These are phyloP conservation scores for Tinamus major DNA, from an alignment of 2,797 vertebrate species.

Conservation along the genomic window DNA sequence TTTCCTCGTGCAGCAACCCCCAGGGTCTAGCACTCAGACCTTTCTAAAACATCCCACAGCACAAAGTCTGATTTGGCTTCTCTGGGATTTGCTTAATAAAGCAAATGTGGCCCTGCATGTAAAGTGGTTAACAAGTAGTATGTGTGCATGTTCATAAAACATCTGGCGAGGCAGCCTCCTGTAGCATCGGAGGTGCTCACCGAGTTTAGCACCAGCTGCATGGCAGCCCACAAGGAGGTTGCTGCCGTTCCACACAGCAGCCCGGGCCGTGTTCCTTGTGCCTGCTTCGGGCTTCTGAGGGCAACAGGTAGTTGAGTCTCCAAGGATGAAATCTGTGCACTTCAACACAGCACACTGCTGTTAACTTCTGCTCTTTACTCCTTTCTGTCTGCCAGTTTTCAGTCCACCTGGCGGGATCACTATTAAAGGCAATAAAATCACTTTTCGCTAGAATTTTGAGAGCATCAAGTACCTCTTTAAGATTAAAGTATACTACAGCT, in stretches of 20 bases:
- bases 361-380: not conserved
- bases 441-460: not conserved
- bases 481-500: not conserved
- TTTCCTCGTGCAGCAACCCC: not conserved
- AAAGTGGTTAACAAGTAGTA: accelerated
- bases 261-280: not conserved
- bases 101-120: not conserved
- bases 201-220: not conserved
- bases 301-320: not conserved
- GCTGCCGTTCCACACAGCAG: not conserved
- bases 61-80: not conserved
- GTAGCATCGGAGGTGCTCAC: not conserved
- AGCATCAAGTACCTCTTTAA: not conserved
- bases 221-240: not conserved
- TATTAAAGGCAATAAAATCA: constrained; percentile 9
- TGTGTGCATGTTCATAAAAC: not conserved
- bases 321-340: not conserved
- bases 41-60: not conserved
- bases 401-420: not conserved
- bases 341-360: not conserved
- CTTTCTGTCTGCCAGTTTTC: not conserved
- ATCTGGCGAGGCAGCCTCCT: not conserved
- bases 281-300: not conserved
- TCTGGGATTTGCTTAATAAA: not conserved
- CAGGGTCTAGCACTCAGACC: not conserved